Conservation (phyloP, 1,140 invertebrate species). For the Prorops nasuta region DNA sequence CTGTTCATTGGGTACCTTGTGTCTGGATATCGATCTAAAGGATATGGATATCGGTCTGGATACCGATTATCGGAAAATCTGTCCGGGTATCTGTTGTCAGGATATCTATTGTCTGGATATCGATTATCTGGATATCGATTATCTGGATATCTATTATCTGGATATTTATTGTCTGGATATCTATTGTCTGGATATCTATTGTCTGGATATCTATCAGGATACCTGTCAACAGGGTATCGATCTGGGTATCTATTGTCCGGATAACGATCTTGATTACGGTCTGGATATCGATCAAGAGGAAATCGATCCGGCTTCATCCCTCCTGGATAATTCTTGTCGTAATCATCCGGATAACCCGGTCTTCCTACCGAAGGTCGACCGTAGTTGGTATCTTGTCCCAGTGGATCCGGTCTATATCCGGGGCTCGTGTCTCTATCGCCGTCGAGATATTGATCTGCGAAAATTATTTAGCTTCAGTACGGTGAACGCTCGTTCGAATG, state of each 20-base stretch:
- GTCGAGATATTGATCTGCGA: conserved; percentile 50
- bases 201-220: conserved; percentile 50
- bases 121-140: conserved; percentile 23
- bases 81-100: conserved; percentile 43
- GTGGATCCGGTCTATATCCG: conserved; percentile 54
- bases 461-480: neutral
- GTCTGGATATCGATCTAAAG: conserved; percentile 39
- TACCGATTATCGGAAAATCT: conserved; percentile 48
- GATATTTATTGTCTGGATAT: conserved; percentile 41
- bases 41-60: conserved; percentile 36
- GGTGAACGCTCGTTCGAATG: too few relatives aligned
- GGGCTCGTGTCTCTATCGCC: conserved; percentile 39
- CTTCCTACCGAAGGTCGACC: conserved; percentile 54
- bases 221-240: conserved; percentile 36
- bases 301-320: conserved; percentile 49
- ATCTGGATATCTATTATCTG: conserved; percentile 43
- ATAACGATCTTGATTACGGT: conserved; percentile 25
- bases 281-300: conserved; percentile 42
- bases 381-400: conserved; percentile 59
- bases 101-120: conserved; percentile 27
- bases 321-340: conserved; percentile 42
- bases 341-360: conserved; percentile 49
- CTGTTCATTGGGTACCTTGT: conserved; percentile 49
- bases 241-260: conserved; percentile 55
- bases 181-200: conserved; percentile 43